phyloP scores from a whole-genome alignment of 2,888 invertebrate genomes.

The Lysandra coridon region DNA sequence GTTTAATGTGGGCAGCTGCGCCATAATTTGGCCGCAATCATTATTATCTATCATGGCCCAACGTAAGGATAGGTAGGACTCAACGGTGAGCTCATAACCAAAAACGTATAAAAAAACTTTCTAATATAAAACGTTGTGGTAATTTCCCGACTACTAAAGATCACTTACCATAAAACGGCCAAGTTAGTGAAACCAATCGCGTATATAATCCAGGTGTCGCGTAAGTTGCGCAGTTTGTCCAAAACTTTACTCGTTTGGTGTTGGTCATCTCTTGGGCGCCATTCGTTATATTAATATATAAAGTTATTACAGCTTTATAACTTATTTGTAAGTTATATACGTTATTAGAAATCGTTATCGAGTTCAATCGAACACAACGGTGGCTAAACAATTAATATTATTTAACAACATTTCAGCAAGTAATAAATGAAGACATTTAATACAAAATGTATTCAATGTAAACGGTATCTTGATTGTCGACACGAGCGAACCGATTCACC shows the following conservation, averaged over 20 bases:
- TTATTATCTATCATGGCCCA: background rate
- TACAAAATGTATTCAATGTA: background rate
- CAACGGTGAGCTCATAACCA: background rate
- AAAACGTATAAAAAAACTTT: background rate
- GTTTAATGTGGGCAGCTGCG: background rate
- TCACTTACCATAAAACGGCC: conserved; percentile 25
- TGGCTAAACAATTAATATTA: background rate
- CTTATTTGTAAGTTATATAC: conserved; percentile 29
- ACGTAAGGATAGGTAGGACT: background rate
- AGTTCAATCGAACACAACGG: background rate
- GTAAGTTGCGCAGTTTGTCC: conserved; percentile 37
- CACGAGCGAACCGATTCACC: background rate
- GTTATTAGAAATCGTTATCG: conserved; percentile 27
- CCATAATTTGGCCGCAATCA: background rate
- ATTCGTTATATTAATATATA: conserved; percentile 37
- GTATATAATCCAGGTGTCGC: conserved; percentile 34
- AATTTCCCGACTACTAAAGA: conserved; percentile 17
- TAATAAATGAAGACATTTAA: background rate
- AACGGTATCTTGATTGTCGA: background rate
- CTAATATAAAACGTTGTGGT: background rate
- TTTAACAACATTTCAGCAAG: background rate
- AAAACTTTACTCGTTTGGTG: conserved; percentile 38
- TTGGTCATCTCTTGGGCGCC: conserved; percentile 39
- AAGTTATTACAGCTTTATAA: conserved; percentile 34
- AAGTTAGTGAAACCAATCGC: conserved; percentile 29